Evolutionary conservation across 2,888 invertebrate genomes (phyloP), one percentile per base, ranked within the genome.

Genomic region (Liposcelis brunnea): DNA sequence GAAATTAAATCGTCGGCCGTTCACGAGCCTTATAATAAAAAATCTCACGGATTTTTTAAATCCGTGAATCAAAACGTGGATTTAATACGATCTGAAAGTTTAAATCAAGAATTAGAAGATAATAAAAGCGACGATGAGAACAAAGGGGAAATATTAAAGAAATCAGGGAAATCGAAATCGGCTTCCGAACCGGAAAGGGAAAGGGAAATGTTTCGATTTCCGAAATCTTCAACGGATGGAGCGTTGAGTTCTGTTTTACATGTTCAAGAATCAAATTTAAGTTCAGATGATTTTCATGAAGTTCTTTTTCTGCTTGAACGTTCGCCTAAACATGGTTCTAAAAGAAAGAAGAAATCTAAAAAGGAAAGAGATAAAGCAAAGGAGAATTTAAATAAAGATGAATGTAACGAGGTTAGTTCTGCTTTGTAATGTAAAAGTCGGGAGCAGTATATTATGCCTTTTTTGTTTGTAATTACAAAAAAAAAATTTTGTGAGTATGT

Each of bases 241-340:
- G 70, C 69, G 35, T 58, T 72, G n/a, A 70, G 70, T 56, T 70
- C 70, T 2, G 70, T 71, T 36, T 58, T 72, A 43, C 70, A 70
- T 55, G 67, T 71, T 26, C 69, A 70, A 55, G 70, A 71, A 52
- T 67, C 69, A 15, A 70, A 69, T 55, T 55, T 70, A 18, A 70
- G 70, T 54, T 69, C 70, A 4, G 71, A 72, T 53, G 70, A 70
- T 55, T 71, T 71, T 53, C 71, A 71, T 54, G 71, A 71, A 55
- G 70, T 70, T 16, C 58, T 71, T 16, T 71, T 71, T 52, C 59
- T 72, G 19, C 55, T 69, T 45, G 70, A 70, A 52, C 59, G 68
- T 47, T 69, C 69, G 10, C 69, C 70, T 2, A 69, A 69, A 52
- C 52, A 43, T 32, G 48, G 47, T 49, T 67, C 67, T 0, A 67